phyloP scores from a whole-genome alignment of 2,797 vertebrate species.

The Chelonia mydas region DNA sequence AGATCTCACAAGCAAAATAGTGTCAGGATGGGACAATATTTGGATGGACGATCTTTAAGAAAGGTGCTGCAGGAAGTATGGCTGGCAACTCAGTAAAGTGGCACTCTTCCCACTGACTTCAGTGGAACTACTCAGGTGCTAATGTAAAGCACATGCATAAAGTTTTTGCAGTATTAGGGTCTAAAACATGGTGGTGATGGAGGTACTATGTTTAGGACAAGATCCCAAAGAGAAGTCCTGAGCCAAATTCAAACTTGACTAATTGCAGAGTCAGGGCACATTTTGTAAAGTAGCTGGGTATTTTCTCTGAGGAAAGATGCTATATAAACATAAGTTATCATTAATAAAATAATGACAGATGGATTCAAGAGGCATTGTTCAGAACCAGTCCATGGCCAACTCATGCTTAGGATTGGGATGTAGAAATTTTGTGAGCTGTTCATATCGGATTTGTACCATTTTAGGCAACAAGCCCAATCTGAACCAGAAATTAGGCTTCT shows the following conservation, averaged over 20 bases:
- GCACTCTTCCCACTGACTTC: not conserved
- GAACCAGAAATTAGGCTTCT: not conserved
- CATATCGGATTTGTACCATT: not conserved
- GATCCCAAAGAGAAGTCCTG: conserved; percentile 19
- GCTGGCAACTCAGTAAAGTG: not conserved
- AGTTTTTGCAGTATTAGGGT: not conserved
- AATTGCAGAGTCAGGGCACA: conserved; percentile 46
- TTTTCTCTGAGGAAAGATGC: conserved; percentile 33
- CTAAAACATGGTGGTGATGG: not conserved
- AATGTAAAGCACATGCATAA: not conserved
- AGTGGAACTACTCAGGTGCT: rapidly evolving
- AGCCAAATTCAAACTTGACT: conserved; percentile 53
- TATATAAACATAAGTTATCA: conserved; percentile 56
- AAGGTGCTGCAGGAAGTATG: rapidly evolving
- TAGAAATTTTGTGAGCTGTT: not conserved
- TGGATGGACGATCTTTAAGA: rapidly evolving
- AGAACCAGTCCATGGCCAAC: not conserved
- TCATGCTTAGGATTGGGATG: not conserved
- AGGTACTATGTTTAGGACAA: not conserved
- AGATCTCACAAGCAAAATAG: not conserved
- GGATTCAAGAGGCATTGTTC: conserved; percentile 48
- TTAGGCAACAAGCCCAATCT: not conserved
- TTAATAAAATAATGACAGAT: conserved; percentile 54
- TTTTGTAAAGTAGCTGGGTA: conserved; percentile 68
- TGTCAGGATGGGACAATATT: not conserved